A percentile compares a stretch with the other conserved stretches of the same genome.
phyloP scores from a whole-genome alignment of 2,113 vertebrate species.

The Ascaphus truei region DNA sequence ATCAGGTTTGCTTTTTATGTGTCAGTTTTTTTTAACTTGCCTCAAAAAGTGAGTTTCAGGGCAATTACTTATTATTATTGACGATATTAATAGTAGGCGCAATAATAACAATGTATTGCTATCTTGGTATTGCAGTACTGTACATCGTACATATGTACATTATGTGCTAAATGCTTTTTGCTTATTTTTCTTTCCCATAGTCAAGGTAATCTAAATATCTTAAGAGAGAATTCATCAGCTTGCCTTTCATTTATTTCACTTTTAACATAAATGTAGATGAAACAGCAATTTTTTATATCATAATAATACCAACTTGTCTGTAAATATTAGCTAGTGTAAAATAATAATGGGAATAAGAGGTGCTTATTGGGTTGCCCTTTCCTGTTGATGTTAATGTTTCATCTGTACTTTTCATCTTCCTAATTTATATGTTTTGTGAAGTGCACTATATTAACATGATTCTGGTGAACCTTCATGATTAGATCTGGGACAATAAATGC shows the following conservation, averaged over 20 bases:
- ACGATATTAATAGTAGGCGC: too few species aligned
- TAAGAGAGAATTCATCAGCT: not conserved
- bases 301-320: slow-evolving; percentile 24
- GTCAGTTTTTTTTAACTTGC: too few species aligned
- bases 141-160: too few species aligned
- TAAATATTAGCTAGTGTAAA: slow-evolving; percentile 11
- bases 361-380: slow-evolving; percentile 12
- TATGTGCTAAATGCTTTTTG: too few species aligned
- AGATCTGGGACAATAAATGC: too few species aligned
- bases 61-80: too few species aligned
- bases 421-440: slow-evolving; percentile 3
- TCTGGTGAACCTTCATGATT: too few species aligned
- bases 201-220: not conserved
- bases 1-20: too few species aligned
- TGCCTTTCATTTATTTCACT: not conserved
- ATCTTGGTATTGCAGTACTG: too few species aligned
- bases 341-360: slow-evolving; percentile 25
- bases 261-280: not conserved
- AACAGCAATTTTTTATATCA: not conserved
- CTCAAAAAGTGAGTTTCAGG: too few species aligned
- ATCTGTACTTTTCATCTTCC: slow-evolving; percentile 29
- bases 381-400: slow-evolving; percentile 27
- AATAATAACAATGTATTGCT: too few species aligned
- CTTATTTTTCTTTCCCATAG: not conserved
- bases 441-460: too few species aligned